phyloP scores from a whole-genome alignment of 2,888 invertebrate genomes.

The Lucinisca nassula region DNA sequence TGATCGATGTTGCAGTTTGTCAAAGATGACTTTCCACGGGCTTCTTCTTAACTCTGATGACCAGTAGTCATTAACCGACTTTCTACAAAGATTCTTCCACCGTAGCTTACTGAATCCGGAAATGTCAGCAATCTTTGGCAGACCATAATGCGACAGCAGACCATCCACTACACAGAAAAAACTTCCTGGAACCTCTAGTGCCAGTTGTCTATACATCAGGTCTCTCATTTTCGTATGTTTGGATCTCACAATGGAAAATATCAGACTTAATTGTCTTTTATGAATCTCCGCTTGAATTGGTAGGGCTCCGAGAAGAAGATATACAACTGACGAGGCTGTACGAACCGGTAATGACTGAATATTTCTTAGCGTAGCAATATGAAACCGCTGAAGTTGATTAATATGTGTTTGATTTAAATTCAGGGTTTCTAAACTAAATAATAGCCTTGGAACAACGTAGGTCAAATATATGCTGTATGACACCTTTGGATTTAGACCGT shows the following conservation, averaged over 20 bases:
- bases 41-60: background rate
- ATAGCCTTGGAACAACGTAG: constrained; percentile 3
- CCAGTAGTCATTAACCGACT: background rate
- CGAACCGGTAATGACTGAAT: background rate
- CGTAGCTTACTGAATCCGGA: no score
- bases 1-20: background rate
- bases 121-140: no score
- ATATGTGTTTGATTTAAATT: background rate
- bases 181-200: background rate
- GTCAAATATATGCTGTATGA: constrained; percentile 18
- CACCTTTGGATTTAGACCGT: constrained; percentile 26
- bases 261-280: constrained; percentile 13
- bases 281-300: constrained; percentile 13
- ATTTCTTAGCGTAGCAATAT: no score
- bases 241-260: background rate
- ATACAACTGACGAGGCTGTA: constrained; percentile 9
- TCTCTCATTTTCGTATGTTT: background rate
- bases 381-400: background rate
- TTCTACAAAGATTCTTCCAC: background rate
- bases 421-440: constrained; percentile 13
- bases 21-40: background rate
- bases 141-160: no score
- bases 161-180: no score
- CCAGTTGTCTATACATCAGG: background rate
- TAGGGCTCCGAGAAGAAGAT: constrained; percentile 5